Conservation (phyloP, 2,113 vertebrate species). For the Dipodomys spectabilis region DNA sequence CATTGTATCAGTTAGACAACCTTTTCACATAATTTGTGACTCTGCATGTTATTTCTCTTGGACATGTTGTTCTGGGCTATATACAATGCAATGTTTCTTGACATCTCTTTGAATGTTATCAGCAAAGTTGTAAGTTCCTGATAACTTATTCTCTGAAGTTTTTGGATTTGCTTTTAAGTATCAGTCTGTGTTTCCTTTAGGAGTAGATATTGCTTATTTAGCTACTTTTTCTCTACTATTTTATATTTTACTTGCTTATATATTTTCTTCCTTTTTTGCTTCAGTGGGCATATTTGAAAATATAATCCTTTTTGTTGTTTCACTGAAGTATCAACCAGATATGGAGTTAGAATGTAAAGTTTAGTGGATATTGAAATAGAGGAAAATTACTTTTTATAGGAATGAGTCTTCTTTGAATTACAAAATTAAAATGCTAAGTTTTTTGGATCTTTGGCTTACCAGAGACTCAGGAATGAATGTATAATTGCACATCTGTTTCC, state of each 20-base stretch:
- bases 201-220: neutral
- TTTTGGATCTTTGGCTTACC: neutral
- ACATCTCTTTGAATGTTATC: neutral
- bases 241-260: neutral
- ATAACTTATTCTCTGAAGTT: neutral
- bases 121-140: neutral
- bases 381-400: neutral
- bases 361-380: neutral
- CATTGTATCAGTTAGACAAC: neutral
- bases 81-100: neutral
- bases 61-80: neutral
- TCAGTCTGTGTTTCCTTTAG: neutral
- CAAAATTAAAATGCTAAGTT: neutral
- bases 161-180: conserved; percentile 29
- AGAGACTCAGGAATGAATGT: neutral
- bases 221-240: neutral
- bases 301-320: conserved; percentile 13
- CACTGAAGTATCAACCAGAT: neutral
- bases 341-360: conserved; percentile 3
- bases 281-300: neutral
- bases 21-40: neutral
- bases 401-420: conserved; percentile 23
- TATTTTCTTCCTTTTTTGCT: neutral
- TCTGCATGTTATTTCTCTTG: neutral
- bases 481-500: neutral